Conservation (phyloP, 1,140 invertebrate genomes). For the Anoplolepis gracilipes region DNA sequence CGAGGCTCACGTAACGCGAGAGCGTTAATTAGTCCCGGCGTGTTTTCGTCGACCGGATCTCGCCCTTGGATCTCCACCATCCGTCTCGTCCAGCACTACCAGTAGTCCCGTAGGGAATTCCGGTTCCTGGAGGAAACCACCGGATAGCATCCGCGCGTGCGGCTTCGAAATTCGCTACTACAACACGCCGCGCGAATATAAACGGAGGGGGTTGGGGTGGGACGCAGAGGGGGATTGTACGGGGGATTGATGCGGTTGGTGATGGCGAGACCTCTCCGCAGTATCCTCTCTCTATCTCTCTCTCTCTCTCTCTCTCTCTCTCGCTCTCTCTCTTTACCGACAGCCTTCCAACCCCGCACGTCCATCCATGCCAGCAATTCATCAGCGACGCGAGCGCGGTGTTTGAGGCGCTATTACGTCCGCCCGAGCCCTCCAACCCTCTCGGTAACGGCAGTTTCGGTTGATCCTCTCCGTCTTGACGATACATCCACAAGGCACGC, state of each 20-base stretch:
- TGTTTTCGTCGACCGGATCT: conserved; percentile 62
- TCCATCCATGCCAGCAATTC: conserved; percentile 59
- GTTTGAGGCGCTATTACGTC: conserved; percentile 70
- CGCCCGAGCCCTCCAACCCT: neutral
- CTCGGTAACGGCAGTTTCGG: conserved; percentile 50
- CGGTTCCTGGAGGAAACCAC: conserved; percentile 70
- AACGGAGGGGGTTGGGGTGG: neutral
- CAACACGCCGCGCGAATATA: conserved; percentile 52
- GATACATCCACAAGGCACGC: conserved; percentile 50
- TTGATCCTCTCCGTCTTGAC: conserved; percentile 44
- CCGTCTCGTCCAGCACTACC: neutral
- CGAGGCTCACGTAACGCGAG: conserved; percentile 63
- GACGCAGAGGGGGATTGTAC: no score
- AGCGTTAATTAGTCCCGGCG: conserved; percentile 75
- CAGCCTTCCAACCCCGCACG: conserved; percentile 48
- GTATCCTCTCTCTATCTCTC: no score
- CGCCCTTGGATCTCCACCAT: conserved; percentile 18
- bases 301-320: no score
- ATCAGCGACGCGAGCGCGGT: conserved; percentile 59
- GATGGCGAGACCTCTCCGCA: conserved; percentile 15
- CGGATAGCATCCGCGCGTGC: conserved; percentile 39
- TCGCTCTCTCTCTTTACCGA: conserved; percentile 1
- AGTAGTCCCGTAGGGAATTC: conserved; percentile 54
- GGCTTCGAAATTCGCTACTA: conserved; percentile 55
- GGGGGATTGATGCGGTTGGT: neutral